Evolutionary conservation across 2,888 invertebrate species (phyloP).

Genomic region (Helicoverpa assulta): DNA sequence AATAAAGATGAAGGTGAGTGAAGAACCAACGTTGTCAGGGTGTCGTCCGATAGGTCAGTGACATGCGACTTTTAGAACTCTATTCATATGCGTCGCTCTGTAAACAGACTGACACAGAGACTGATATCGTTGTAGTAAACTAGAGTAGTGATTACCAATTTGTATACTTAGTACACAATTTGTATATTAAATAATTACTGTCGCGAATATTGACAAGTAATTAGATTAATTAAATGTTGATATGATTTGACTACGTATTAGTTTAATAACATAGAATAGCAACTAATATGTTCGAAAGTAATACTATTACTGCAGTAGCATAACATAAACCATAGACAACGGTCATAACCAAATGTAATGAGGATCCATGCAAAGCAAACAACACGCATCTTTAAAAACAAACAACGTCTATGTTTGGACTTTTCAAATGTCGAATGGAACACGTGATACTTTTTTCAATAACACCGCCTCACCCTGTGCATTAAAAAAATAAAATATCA

Average conservation of each 20-base stretch:
- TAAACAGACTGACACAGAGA: slow-evolving; percentile 45
- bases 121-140: slow-evolving; percentile 22
- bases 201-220: neutral
- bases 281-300: slow-evolving; percentile 32
- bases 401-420: slow-evolving; percentile 54
- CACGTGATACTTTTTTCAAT: slow-evolving; percentile 63
- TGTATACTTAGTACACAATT: neutral
- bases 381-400: slow-evolving; percentile 57
- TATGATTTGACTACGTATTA: neutral
- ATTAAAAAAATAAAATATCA: slow-evolving; percentile 73
- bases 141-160: slow-evolving; percentile 10
- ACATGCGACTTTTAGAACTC: slow-evolving; percentile 62
- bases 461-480: slow-evolving; percentile 58
- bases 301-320: slow-evolving; percentile 13
- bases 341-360: slow-evolving; percentile 37
- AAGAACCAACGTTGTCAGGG: slow-evolving; percentile 38
- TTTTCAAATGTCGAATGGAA: slow-evolving; percentile 64
- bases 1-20: slow-evolving; percentile 43
- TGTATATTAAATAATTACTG: neutral
- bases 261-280: neutral
- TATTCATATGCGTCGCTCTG: slow-evolving; percentile 44
- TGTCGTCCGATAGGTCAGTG: slow-evolving; percentile 65
- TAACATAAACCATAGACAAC: slow-evolving; percentile 23
- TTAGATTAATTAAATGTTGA: neutral
- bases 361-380: slow-evolving; percentile 33